Conservation (phyloP, 92 coral and sea anemone species). For the Scolanthus callimorphus region DNA sequence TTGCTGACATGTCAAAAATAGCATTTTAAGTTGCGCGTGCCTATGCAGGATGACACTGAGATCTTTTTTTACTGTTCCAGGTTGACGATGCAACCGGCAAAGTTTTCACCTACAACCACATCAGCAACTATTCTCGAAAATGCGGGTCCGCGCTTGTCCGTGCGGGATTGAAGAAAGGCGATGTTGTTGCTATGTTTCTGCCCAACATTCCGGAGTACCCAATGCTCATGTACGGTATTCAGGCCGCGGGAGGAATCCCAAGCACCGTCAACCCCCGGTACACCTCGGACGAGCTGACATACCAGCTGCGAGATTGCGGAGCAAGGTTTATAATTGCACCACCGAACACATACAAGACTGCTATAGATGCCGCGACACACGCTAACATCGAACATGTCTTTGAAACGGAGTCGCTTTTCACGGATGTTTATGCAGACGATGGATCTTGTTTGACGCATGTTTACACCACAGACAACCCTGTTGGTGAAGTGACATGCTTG, state of each 20-base stretch:
- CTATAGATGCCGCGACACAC: slow-evolving; percentile 62
- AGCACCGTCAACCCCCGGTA: slow-evolving; percentile 54
- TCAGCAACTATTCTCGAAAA: slow-evolving; percentile 23
- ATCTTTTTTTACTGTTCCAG: no score
- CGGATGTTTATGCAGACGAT: slow-evolving; percentile 53
- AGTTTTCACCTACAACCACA: slow-evolving; percentile 44
- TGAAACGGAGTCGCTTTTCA: slow-evolving; percentile 53
- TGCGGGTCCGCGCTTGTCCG: slow-evolving; percentile 60
- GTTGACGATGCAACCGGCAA: slow-evolving; percentile 45
- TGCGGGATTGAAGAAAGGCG: slow-evolving; percentile 53
- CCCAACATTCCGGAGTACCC: slow-evolving; percentile 62
- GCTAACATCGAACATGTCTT: slow-evolving; percentile 64
- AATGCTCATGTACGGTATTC: slow-evolving; percentile 41
- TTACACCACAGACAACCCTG: slow-evolving; percentile 44
- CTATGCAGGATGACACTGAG: no score
- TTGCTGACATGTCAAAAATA: no score
- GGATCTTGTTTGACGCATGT: slow-evolving; percentile 48
- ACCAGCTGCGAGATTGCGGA: slow-evolving; percentile 62
- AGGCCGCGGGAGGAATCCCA: slow-evolving; percentile 53
- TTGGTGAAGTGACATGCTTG: slow-evolving; percentile 37
- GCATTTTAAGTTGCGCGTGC: no score
- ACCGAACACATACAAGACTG: slow-evolving; percentile 36
- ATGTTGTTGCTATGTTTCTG: slow-evolving; percentile 57
- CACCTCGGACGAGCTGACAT: slow-evolving; percentile 50
- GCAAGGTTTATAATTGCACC: slow-evolving; percentile 57